Conservation (phyloP, 2,888 invertebrate genomes). For the Limnephilus lunatus region DNA sequence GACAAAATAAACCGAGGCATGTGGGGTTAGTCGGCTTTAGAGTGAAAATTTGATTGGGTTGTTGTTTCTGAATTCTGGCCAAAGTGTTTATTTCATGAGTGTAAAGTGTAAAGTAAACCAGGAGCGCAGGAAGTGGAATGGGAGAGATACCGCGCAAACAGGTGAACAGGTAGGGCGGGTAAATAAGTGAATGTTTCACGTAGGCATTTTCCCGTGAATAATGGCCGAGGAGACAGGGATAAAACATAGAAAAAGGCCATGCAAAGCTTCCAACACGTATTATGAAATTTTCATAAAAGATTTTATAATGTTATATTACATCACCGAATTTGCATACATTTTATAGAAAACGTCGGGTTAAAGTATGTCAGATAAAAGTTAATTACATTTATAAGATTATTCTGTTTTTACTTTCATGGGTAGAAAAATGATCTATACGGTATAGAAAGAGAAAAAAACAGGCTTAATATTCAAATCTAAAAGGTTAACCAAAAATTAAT, state of each 20-base stretch:
- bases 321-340: background rate
- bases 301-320: background rate
- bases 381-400: too few relatives aligned
- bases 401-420: too few relatives aligned
- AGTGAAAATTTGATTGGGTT: background rate
- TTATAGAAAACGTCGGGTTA: background rate
- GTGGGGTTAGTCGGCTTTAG: too few relatives aligned
- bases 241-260: background rate
- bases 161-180: background rate
- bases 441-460: too few relatives aligned
- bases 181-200: constrained; percentile 12
- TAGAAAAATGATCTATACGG: too few relatives aligned
- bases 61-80: background rate
- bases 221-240: background rate
- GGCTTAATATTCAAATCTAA: too few relatives aligned
- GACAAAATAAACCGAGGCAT: too few relatives aligned
- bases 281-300: background rate
- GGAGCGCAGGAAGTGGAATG: background rate
- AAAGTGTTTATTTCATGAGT: background rate
- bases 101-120: background rate
- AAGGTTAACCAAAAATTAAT: too few relatives aligned
- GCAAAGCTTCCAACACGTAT: background rate
- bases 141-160: constrained; percentile 10
- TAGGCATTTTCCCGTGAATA: background rate
- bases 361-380: too few relatives aligned